Evolutionary conservation across 2,797 vertebrate genomes (phyloP), one percentile per base, ranked within the genome.

Genomic region (Carapus acus): DNA sequence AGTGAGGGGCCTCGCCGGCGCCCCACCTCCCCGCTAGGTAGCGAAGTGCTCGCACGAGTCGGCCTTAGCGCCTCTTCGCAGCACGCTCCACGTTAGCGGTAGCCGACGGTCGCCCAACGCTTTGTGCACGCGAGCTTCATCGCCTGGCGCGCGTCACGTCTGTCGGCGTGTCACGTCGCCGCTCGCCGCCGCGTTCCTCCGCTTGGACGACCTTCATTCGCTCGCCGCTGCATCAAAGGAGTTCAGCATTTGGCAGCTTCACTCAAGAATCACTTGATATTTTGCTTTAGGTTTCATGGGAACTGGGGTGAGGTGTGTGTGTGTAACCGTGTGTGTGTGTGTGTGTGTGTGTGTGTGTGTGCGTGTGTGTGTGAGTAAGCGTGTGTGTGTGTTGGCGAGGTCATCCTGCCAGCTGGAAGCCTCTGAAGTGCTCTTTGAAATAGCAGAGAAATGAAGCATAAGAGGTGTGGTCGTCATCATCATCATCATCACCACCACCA

Each of bases 391-490:
- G n/a, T n/a, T n/a, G 74, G 46, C 40, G 53, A 47, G 15, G 31
- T 23, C 0, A 44, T 67, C 51, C 18, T 36, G 45, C 71, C 74
- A 80, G 69, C 74, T 77, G 77, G 71, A 74, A 66, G 62, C 71
- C 38, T 20, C 40, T 45, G 65, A 58, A 54, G 57, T 56, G 65
- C 46, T 37, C 58, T 76, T 74, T 70, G 58, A 31, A 41, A 62
- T 62, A 58, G 53, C 20, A 45, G 58, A 61, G 36, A 70, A 71
- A 63, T 66, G 51, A 77, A 73, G 73, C 67, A 31, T 72, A 62
- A 78, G 76, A 79, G 75, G 78, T 81, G 85, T 72, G 79, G 79
- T 80, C 60, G n/a, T 69, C 76, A 45, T 78, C 73, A 69, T 73
- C 51, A 27, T 33, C 31, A 33, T 33, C 31, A 33, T 27, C 65